Conservation (phyloP, 23 tunicate genomes). For the Botrylloides violaceus region DNA sequence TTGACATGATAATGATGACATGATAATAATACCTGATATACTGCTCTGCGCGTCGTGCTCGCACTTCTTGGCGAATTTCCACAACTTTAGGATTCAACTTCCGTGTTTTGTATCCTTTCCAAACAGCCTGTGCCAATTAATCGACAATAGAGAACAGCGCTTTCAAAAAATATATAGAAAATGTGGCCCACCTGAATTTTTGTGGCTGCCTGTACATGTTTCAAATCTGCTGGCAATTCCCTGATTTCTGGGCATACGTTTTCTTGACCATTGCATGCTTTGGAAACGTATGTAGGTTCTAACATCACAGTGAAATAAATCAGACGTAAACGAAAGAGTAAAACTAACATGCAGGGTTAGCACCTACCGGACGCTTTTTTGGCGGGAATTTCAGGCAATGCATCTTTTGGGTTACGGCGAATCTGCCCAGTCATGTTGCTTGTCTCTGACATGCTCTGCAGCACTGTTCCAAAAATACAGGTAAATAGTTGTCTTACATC, state of each 20-base stretch:
- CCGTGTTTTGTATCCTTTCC: conserved; percentile 76
- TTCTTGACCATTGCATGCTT: no score
- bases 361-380: not conserved
- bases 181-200: conserved; percentile 50
- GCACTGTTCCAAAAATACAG: no score
- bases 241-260: no score
- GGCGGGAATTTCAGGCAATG: not conserved
- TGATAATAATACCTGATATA: conserved; percentile 58
- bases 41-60: conserved; percentile 72
- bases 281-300: no score
- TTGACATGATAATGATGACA: no score
- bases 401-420: not conserved
- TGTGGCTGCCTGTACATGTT: conserved; percentile 54
- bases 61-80: conserved; percentile 56
- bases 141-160: not conserved
- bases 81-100: conserved; percentile 47
- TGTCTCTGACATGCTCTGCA: no score
- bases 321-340: no score
- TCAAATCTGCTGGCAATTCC: conserved; percentile 20
- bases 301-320: no score
- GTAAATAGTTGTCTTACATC: no score
- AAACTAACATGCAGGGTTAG: no score
- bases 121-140: conserved; percentile 33
- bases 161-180: not conserved
- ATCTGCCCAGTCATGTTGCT: no score